Conservation (phyloP, 2,888 invertebrate species). For the Tethea ocularis region DNA sequence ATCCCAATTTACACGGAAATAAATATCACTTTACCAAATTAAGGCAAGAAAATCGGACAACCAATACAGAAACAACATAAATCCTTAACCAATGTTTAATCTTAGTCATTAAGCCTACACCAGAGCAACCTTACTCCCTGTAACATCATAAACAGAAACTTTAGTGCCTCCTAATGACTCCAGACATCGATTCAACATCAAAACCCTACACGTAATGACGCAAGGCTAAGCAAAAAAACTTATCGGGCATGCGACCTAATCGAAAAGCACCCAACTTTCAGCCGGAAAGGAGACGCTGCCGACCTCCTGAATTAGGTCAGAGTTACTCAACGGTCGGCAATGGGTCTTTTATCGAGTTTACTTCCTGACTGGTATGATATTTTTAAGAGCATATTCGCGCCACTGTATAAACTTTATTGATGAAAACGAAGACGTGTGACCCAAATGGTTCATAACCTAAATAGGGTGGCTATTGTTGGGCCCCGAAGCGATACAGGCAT, state of each 20-base stretch:
- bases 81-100: background rate
- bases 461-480: background rate
- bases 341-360: constrained; percentile 12
- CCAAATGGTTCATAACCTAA: background rate
- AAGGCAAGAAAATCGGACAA: background rate
- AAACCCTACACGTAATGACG: constrained; percentile 2
- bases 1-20: background rate
- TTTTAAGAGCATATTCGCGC: constrained; percentile 4
- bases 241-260: constrained; percentile 36
- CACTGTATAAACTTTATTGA: constrained; percentile 1
- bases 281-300: constrained; percentile 21
- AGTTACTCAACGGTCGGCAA: constrained; percentile 37
- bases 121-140: background rate
- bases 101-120: background rate
- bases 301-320: constrained; percentile 51
- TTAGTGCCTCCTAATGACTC: background rate
- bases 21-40: background rate
- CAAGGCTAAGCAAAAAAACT: constrained; percentile 18
- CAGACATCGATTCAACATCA: background rate
- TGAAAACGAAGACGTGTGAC: background rate
- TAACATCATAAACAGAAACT: background rate
- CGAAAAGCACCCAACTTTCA: constrained; percentile 39
- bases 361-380: background rate
- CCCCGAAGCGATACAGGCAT: background rate
- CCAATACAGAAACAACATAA: background rate